Base-by-base conservation (phyloP, 92 coral and sea anemone genomes). In the Porites rus region DNA sequence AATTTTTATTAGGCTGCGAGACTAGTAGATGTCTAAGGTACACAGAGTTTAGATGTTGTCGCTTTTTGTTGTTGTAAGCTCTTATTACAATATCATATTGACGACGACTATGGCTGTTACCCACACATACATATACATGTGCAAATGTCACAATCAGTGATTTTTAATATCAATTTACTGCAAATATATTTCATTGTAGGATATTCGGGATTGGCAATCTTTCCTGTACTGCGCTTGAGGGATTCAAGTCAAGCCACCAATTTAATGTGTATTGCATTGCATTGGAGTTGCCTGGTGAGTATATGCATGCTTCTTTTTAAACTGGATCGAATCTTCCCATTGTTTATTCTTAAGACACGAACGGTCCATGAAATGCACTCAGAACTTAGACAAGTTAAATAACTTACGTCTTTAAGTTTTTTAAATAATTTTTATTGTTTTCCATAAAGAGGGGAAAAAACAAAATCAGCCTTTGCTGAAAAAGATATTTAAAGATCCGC, bases 211-310 rank as follows among this genome's bases (percentile, higher is more conserved):
- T 78, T 4, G 82, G 72, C 28, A 78, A 64, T 20, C 69, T 78
- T 62, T 78, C 82, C 58, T 62, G 72, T 62, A 78, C 82, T 78
- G 82, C 72, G 38, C 82, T 78, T 7, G 82, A 78, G 9, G 82
- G 82, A 62, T 78, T 78, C 72, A 78, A 78, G 38, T 78, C 82
- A 78, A 61, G 16, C 18, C 82, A 78, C 71, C 82, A 8, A 62
- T 78, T 72, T 70, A 78, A 78, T 20, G 16, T 78, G 64, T 78
- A 78, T 63, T 78, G 61, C 69, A 59, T 78, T 78, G 82, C 82
- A 62, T 4, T 78, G 72, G 82, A 78, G 31, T 78, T 78, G 31
- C 82, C 82, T 38, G 16, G 82, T 78, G 28, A 78, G 82, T 78
- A 31, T 64, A 59, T 58, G 38, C 71, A 16, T 78, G 17, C 46